Evolutionary conservation across 2,888 invertebrate genomes (phyloP).

Genomic region (Andrena fulva): DNA sequence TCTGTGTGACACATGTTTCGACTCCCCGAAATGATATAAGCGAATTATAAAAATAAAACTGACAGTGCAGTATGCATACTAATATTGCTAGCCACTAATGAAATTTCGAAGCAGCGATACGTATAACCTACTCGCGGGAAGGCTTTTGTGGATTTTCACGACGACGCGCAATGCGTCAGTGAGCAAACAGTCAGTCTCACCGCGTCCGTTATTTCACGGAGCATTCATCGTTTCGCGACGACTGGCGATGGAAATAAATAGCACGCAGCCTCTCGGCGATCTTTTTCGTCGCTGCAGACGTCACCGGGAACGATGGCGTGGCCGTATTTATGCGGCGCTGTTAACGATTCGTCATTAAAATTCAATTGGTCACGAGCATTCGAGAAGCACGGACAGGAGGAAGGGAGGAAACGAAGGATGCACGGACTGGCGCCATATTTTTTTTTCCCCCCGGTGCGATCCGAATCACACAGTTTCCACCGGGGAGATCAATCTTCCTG

Average conservation of each 20-base stretch:
- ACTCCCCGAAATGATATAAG: no score
- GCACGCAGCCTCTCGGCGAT: not conserved
- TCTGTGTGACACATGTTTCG: no score
- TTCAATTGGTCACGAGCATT: conserved; percentile 55
- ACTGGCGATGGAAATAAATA: conserved; percentile 13
- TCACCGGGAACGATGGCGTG: conserved; percentile 19
- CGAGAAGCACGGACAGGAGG: not conserved
- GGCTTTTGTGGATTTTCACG: not conserved
- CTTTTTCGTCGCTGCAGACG: conserved; percentile 14
- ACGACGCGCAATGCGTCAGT: not conserved
- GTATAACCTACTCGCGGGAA: not conserved
- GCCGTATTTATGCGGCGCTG: conserved; percentile 41
- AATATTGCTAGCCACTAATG: not conserved
- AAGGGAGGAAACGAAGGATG: not conserved
- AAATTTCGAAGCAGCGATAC: not conserved
- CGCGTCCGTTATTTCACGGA: conserved; percentile 1
- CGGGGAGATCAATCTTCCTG: conserved; percentile 41
- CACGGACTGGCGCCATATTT: conserved; percentile 27
- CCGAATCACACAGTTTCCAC: conserved; percentile 1
- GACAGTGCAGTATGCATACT: no score
- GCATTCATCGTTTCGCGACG: not conserved
- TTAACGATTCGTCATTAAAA: conserved; percentile 71
- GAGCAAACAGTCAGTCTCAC: conserved; percentile 4
- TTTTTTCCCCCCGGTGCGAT: conserved; percentile 17
- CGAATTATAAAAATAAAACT: no score